Percentiles rank a stretch among this genome's conserved stretches.
These are phyloP conservation scores for Dendroctonus ponderosae DNA, from an alignment of 1,140 invertebrate species.

Conservation along the genomic window DNA sequence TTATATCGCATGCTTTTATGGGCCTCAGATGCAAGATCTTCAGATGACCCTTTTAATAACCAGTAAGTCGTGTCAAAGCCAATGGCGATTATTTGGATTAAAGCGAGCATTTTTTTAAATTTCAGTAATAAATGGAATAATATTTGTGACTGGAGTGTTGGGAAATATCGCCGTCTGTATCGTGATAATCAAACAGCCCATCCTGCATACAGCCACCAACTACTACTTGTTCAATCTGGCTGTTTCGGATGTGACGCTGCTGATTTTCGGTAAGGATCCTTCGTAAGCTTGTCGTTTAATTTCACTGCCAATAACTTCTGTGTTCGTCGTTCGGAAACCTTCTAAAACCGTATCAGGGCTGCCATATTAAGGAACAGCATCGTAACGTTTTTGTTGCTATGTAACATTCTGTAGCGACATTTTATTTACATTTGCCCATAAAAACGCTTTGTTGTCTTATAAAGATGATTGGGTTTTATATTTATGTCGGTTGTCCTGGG, in stretches of 20 bases:
- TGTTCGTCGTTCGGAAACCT: too few species aligned
- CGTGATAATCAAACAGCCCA: conserved; percentile 80
- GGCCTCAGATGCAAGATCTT: conserved; percentile 33
- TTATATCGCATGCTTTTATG: conserved; percentile 35
- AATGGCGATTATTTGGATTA: background rate
- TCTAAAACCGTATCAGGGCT: too few species aligned
- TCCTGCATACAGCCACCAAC: conserved; percentile 84
- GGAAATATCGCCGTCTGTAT: conserved; percentile 88
- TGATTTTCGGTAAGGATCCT: conserved; percentile 67
- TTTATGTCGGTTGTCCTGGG: too few species aligned
- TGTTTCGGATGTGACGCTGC: conserved; percentile 70
- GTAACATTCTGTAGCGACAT: too few species aligned
- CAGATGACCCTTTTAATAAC: conserved; percentile 25
- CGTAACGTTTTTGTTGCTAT: too few species aligned
- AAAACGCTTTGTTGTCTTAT: too few species aligned
- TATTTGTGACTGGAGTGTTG: conserved; percentile 81
- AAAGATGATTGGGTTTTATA: too few species aligned
- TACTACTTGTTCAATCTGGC: conserved; percentile 90
- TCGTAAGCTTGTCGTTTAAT: too few species aligned
- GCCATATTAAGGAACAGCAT: too few species aligned
- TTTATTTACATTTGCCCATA: too few species aligned
- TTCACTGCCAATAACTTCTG: too few species aligned
- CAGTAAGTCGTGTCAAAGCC: conserved; percentile 4
- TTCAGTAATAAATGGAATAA: conserved; percentile 72
- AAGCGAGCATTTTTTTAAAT: conserved; percentile 44